Evolutionary conservation across 1,140 invertebrate species (phyloP), one percentile per base, ranked within the genome.

Genomic region (Phthorimaea operculella): DNA sequence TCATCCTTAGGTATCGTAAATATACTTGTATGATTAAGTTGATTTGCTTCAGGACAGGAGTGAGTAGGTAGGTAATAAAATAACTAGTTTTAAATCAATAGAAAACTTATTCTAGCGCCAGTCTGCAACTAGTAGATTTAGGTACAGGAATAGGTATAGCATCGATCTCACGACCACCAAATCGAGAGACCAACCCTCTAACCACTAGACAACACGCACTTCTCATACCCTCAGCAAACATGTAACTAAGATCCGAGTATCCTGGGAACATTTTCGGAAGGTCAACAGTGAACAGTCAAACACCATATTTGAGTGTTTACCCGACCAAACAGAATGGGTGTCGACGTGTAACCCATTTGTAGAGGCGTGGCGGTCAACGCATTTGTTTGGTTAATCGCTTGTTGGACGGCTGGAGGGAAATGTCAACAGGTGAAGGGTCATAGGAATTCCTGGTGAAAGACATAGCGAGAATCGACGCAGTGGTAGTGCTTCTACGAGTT

Each of bases 271-370:
- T 42, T 42, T 42, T 42, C 21, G 39, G 2, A 42, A 42, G 39
- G 39, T 42, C 39, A 42, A 42, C 39, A 28, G 39, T 42, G 3
- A 42, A 42, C 39, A 28, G 21, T 28, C 21, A 28, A 28, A 28
- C 21, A 28, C 21, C 21, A 4, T 8, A 42, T 42, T 42, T n/a
- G 39, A 42, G 39, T 42, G 39, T 42, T 42, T 42, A 42, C 39
- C 14, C 14, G 39, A 14, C 14, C 39, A 28, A 42, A 42, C 39
- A 42, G 39, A 42, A 42, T 28, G 21, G 39, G 39, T 42, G 14
- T n/a, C 11, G 39, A 42, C 39, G 39, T 42, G 39, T 42, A n/a
- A 42, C 39, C 14, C 39, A 42, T 42, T 42, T 42, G 39, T 42
- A 42, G 11, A 9, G 39, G 39, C 21, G 21, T 28, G 21, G 21